Conservation (phyloP, 2,888 invertebrate genomes). For the Lepas anatifera region DNA sequence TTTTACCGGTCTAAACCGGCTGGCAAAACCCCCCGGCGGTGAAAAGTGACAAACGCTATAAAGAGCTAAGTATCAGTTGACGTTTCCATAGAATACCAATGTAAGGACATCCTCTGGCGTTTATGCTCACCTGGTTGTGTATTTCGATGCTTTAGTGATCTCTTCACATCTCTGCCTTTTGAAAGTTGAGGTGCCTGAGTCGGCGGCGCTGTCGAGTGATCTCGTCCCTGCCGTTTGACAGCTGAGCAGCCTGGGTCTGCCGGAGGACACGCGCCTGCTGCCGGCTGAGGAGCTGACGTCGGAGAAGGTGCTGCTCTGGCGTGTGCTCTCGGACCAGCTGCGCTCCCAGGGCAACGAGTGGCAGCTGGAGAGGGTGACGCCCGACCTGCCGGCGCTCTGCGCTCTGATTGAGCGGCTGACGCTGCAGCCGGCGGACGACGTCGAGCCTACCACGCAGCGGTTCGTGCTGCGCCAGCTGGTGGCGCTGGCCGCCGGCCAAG, state of each 20-base stretch:
- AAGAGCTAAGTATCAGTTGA: no score
- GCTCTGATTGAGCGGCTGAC: no score
- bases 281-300: conserved; percentile 40
- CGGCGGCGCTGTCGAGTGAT: no score
- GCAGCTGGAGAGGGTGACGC: conserved; percentile 43
- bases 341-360: conserved; percentile 40
- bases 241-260: conserved; percentile 37
- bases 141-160: no score
- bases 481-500: conserved; percentile 45
- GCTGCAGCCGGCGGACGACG: conserved; percentile 18
- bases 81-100: no score
- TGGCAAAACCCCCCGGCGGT: no score
- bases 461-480: conserved; percentile 51
- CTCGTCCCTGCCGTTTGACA: conserved; percentile 33
- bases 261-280: conserved; percentile 38
- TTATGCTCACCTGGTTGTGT: no score
- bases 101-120: no score
- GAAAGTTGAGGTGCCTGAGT: no score
- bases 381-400: conserved; percentile 59
- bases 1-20: no score
- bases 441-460: conserved; percentile 39
- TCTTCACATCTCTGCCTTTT: no score
- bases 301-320: conserved; percentile 51
- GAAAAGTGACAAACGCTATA: no score
- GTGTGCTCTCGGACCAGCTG: conserved; percentile 43